Percentiles rank a stretch among this genome's conserved stretches.
These are phyloP conservation scores for Melanargia galathea DNA, from an alignment of 2,888 invertebrate species.

Conservation along the genomic window DNA sequence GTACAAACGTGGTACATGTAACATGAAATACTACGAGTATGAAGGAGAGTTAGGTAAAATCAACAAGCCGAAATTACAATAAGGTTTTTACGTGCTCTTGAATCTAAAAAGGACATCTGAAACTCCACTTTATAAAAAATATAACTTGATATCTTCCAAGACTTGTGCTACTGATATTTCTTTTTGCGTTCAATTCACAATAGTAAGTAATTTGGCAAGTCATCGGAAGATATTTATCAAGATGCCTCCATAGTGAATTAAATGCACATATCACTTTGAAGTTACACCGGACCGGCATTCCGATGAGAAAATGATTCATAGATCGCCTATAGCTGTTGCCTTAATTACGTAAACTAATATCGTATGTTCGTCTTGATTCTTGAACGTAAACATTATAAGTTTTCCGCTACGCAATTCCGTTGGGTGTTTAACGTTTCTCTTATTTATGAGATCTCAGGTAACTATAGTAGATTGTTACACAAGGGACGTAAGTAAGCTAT, in stretches of 20 bases:
- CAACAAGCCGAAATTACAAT: too few relatives aligned
- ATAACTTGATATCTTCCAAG: too few relatives aligned
- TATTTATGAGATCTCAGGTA: constrained; percentile 15
- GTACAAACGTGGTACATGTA: too few relatives aligned
- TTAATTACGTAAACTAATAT: constrained; percentile 43
- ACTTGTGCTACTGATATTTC: too few relatives aligned
- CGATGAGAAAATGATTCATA: constrained; percentile 42
- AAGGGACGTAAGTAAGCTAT: too few relatives aligned
- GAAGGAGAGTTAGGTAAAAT: too few relatives aligned
- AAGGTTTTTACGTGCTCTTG: too few relatives aligned
- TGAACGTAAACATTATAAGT: constrained; percentile 41
- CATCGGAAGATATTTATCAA: constrained; percentile 8
- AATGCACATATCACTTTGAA: constrained; percentile 32
- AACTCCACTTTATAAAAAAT: too few relatives aligned
- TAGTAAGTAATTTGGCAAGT: constrained; percentile 9
- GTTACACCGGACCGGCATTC: constrained; percentile 35
- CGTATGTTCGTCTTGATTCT: constrained; percentile 39
- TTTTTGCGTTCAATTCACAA: too few relatives aligned
- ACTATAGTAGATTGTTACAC: too few relatives aligned
- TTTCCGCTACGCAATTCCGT: constrained; percentile 43
- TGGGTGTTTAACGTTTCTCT: constrained; percentile 21
- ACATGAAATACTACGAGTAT: too few relatives aligned
- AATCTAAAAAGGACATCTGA: too few relatives aligned
- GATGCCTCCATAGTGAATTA: constrained; percentile 25
- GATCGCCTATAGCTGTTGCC: constrained; percentile 35